phyloP scores from a whole-genome alignment of 2,888 invertebrate genomes.

The Cremastinae sp. region DNA sequence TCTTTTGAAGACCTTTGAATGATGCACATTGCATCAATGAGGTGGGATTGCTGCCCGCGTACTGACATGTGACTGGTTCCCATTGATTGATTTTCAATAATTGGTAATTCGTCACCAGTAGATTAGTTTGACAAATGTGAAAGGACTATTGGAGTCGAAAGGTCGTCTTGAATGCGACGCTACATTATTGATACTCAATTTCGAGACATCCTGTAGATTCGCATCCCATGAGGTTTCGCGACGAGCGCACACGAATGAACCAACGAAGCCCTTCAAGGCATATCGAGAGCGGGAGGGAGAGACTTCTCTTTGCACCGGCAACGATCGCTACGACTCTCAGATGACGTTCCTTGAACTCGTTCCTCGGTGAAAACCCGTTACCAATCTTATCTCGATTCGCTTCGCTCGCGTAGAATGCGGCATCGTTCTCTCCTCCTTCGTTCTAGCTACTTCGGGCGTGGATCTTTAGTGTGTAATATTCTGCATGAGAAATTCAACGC shows the following conservation, averaged over 20 bases:
- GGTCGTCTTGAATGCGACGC: no score
- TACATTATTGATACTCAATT: no score
- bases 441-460: slow-evolving; percentile 38
- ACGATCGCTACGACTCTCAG: not conserved
- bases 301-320: slow-evolving; percentile 23
- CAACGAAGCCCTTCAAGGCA: slow-evolving; percentile 53
- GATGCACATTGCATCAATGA: no score
- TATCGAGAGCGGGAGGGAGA: slow-evolving; percentile 54
- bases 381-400: slow-evolving; percentile 66
- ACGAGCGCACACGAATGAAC: slow-evolving; percentile 12
- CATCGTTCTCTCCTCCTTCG: slow-evolving; percentile 45
- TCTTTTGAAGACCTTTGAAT: no score
- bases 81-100: no score
- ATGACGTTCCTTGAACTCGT: slow-evolving; percentile 62
- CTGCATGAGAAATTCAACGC: slow-evolving; percentile 20
- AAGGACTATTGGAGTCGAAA: no score
- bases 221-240: slow-evolving; percentile 54
- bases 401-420: slow-evolving; percentile 61
- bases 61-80: no score
- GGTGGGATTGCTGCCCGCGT: no score
- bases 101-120: no score
- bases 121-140: no score
- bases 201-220: no score
- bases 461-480: slow-evolving; percentile 30
- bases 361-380: slow-evolving; percentile 65